Evolutionary conservation across 1,140 invertebrate genomes (phyloP).

Genomic region (Eriocheir sinensis): DNA sequence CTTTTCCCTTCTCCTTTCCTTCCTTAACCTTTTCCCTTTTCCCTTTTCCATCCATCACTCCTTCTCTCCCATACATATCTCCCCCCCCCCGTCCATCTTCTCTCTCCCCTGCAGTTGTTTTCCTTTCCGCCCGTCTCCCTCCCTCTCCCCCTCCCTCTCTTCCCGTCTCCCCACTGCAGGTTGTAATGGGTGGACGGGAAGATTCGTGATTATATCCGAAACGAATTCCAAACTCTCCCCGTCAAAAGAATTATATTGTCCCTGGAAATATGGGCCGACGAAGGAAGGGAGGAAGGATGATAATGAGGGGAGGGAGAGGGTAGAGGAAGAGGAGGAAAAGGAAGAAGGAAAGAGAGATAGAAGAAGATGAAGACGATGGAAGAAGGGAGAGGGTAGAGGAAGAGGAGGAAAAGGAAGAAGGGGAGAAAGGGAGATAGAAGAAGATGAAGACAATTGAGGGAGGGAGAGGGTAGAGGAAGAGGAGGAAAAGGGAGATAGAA

Average conservation of each 20-base stretch:
- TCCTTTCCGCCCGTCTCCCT: background rate
- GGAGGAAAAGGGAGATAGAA: background rate
- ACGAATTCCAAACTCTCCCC: constrained; percentile 58
- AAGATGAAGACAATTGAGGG: background rate
- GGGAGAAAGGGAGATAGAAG: background rate
- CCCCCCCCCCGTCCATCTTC: background rate
- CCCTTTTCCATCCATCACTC: background rate
- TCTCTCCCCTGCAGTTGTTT: background rate
- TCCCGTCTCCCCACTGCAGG: background rate
- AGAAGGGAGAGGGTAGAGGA: background rate
- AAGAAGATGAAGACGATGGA: background rate
- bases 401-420: background rate
- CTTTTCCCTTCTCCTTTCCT: background rate
- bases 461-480: background rate
- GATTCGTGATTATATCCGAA: constrained; percentile 54
- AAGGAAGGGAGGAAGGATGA: background rate
- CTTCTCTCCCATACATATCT: background rate
- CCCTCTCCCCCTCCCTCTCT: constrained; percentile 22
- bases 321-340: background rate
- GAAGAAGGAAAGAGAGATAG: background rate
- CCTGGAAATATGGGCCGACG: background rate
- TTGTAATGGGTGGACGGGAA: constrained; percentile 46
- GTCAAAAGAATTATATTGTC: constrained; percentile 27
- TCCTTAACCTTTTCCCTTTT: background rate
- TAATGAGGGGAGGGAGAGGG: background rate